phyloP scores from a whole-genome alignment of 1,140 invertebrate species.

The Antheraea mylitta region DNA sequence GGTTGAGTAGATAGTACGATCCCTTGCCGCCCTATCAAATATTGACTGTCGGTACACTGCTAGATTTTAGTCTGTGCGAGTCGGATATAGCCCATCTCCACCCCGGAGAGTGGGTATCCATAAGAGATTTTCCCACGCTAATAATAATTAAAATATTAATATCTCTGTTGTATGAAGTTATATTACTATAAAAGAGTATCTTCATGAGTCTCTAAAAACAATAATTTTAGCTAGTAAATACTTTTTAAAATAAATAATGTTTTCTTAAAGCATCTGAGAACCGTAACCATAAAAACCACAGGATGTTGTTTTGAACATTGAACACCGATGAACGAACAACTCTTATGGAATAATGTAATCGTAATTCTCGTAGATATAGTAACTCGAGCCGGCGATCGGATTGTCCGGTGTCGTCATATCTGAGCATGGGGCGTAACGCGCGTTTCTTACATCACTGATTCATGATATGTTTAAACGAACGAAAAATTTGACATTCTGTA shows the following conservation, averaged over 20 bases:
- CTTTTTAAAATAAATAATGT: neutral
- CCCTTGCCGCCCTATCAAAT: too few relatives aligned
- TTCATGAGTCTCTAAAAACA: too few relatives aligned
- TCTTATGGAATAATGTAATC: constrained; percentile 3
- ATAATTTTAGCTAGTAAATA: too few relatives aligned
- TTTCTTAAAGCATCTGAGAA: neutral
- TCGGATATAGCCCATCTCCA: too few relatives aligned
- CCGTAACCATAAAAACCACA: neutral
- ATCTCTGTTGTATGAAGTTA: too few relatives aligned
- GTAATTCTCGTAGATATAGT: constrained; percentile 1
- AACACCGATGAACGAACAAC: neutral
- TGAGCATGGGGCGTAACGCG: constrained; percentile 32
- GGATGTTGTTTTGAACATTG: constrained; percentile 1
- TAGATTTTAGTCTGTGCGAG: too few relatives aligned
- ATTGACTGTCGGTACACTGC: too few relatives aligned
- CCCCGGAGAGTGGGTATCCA: too few relatives aligned
- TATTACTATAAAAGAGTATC: too few relatives aligned
- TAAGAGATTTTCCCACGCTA: too few relatives aligned
- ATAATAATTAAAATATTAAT: too few relatives aligned
- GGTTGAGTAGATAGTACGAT: too few relatives aligned
- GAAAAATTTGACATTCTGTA: constrained; percentile 50
- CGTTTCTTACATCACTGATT: constrained; percentile 36
- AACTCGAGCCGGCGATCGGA: neutral
- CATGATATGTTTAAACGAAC: constrained; percentile 39
- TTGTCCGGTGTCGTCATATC: constrained; percentile 25